Evolutionary conservation across 2,888 invertebrate genomes (phyloP).

Genomic region (Drosophila hamatofila): DNA sequence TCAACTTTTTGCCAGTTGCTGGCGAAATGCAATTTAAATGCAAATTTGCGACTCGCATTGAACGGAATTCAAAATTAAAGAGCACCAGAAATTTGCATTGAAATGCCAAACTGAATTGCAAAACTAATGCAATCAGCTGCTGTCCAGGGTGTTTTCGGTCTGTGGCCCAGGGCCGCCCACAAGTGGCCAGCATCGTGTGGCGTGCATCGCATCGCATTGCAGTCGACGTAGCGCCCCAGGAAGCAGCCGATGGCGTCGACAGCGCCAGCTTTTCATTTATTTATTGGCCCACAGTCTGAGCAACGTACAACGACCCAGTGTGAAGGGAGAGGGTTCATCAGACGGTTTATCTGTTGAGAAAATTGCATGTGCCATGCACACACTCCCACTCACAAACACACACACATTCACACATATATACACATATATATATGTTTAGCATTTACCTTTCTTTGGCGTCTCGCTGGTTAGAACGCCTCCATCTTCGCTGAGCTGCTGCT

Average conservation of each 20-base stretch:
- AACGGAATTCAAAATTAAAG: conserved; percentile 71
- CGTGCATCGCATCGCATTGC: conserved; percentile 14
- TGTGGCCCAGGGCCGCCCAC: conserved; percentile 27
- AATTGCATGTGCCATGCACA: conserved; percentile 25
- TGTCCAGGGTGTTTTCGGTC: conserved; percentile 40
- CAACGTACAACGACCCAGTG: conserved; percentile 45
- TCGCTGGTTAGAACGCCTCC: conserved; percentile 85
- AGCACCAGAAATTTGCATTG: conserved; percentile 69
- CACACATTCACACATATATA: no score
- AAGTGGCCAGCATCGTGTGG: conserved; percentile 26
- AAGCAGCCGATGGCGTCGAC: conserved; percentile 47
- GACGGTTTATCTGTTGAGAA: conserved; percentile 37
- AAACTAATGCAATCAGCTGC: conserved; percentile 62
- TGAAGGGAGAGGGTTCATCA: conserved; percentile 29
- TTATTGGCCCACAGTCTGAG: conserved; percentile 53
- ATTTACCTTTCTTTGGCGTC: conserved; percentile 87
- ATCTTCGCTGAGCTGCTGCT: conserved; percentile 84
- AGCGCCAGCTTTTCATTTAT: conserved; percentile 69
- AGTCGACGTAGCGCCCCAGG: conserved; percentile 44
- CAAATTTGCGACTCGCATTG: conserved; percentile 64
- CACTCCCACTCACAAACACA: neutral
- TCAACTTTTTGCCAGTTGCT: conserved; percentile 1
- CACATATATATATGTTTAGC: neutral
- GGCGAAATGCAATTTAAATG: conserved; percentile 72
- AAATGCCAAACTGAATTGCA: conserved; percentile 65